phyloP scores from a whole-genome alignment of 2,797 vertebrate genomes.

The Myotis findleyi region DNA sequence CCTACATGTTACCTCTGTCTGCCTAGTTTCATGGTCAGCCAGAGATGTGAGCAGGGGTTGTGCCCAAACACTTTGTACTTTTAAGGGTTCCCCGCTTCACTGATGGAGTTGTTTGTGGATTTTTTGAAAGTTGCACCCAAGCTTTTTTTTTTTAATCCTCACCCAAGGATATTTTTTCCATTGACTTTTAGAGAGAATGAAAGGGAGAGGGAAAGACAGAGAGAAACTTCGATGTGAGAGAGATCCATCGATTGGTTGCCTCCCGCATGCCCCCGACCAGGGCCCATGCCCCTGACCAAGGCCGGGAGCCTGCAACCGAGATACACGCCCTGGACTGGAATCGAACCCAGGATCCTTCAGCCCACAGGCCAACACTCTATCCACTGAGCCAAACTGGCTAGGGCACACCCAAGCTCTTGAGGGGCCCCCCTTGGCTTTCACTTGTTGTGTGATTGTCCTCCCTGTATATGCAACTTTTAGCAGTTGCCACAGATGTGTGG shows the following conservation, averaged over 20 bases:
- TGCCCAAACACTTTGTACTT: background rate
- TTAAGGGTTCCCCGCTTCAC: background rate
- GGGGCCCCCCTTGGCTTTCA: background rate
- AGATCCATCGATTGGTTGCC: too few relatives aligned
- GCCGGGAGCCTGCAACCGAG: too few relatives aligned
- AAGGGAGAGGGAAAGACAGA: too few relatives aligned
- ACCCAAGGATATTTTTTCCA: too few relatives aligned
- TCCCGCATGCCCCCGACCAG: too few relatives aligned
- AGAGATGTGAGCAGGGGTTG: background rate
- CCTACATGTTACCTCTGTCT: background rate
- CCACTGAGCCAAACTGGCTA: too few relatives aligned
- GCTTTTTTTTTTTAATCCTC: background rate
- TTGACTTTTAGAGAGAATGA: too few relatives aligned
- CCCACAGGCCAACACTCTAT: too few relatives aligned
- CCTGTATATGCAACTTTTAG: background rate
- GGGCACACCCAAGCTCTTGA: background rate
- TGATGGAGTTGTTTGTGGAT: background rate
- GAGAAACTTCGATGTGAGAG: too few relatives aligned
- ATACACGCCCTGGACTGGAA: too few relatives aligned
- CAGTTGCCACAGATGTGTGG: background rate
- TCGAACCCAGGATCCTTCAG: too few relatives aligned
- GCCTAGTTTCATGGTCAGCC: background rate
- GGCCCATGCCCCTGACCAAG: too few relatives aligned
- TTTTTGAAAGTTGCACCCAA: background rate
- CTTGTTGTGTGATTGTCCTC: background rate